Evolutionary conservation across 2,888 invertebrate genomes (phyloP).

Genomic region (Trachelus troglodyta): DNA sequence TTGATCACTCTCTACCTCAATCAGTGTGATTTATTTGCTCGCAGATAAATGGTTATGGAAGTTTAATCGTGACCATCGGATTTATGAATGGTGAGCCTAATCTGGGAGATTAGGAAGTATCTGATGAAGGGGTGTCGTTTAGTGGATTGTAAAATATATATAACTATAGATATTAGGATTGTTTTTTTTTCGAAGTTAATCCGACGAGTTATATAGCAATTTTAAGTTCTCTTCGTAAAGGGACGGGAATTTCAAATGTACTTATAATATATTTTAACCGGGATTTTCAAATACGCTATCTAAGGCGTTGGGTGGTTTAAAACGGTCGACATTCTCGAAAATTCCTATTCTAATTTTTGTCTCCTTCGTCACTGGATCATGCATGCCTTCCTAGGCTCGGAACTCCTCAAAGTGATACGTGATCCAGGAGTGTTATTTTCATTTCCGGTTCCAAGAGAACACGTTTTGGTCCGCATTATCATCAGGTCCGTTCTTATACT

Average conservation of each 20-base stretch:
- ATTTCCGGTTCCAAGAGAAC: constrained; percentile 77
- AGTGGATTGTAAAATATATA: background rate
- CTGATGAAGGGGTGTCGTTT: background rate
- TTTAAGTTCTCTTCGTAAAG: background rate
- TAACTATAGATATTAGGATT: background rate
- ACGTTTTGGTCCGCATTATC: constrained; percentile 87
- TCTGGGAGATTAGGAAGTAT: background rate
- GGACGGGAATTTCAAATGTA: background rate
- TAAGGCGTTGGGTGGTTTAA: background rate
- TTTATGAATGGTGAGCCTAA: background rate
- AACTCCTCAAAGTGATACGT: constrained; percentile 52
- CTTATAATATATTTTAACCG: background rate
- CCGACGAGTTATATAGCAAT: background rate
- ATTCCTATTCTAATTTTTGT: background rate
- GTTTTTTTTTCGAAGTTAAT: background rate
- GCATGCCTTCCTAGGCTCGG: constrained; percentile 49
- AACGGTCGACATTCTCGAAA: background rate
- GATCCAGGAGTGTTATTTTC: constrained; percentile 60
- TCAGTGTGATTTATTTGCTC: background rate
- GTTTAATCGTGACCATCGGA: background rate
- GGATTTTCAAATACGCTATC: background rate
- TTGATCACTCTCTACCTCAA: background rate
- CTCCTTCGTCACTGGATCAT: constrained; percentile 50
- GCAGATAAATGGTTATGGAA: background rate
- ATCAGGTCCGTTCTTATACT: constrained; percentile 89